These are phyloP conservation scores for Eupithecia exiguata DNA, from an alignment of 2,888 invertebrate genomes.

Conservation along the genomic window DNA sequence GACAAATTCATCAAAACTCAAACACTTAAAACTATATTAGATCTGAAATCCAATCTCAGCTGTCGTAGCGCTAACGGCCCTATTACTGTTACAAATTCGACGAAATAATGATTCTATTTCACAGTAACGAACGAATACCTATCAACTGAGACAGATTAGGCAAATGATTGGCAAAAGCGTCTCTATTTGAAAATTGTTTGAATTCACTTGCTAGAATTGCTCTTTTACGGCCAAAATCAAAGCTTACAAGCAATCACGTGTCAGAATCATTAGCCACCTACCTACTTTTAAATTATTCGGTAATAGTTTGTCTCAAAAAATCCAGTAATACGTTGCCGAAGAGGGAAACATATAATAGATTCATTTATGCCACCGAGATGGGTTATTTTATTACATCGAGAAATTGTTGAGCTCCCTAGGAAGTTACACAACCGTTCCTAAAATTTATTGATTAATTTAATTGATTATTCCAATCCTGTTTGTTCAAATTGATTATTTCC, in stretches of 20 bases:
- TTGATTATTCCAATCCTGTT: slow-evolving; percentile 3
- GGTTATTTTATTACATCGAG: background rate
- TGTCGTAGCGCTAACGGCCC: slow-evolving; percentile 30
- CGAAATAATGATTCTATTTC: slow-evolving; percentile 36
- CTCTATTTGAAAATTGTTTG: slow-evolving; percentile 11
- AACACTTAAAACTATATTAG: slow-evolving; percentile 30
- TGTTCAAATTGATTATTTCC: slow-evolving; percentile 11
- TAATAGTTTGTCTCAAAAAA: background rate
- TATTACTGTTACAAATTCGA: slow-evolving; percentile 36
- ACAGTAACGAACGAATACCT: slow-evolving; percentile 25
- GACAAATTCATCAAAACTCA: slow-evolving; percentile 34
- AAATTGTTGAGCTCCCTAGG: background rate
- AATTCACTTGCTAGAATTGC: background rate
- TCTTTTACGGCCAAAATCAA: background rate
- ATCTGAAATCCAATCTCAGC: slow-evolving; percentile 34
- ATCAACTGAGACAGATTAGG: slow-evolving; percentile 29
- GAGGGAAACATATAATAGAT: background rate
- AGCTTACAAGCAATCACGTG: background rate
- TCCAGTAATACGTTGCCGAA: background rate
- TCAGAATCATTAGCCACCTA: background rate
- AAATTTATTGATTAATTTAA: background rate
- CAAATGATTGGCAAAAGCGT: slow-evolving; percentile 27
- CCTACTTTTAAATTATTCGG: background rate
- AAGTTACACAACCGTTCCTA: slow-evolving; percentile 1
- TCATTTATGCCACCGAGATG: background rate